Evolutionary conservation across 2,888 invertebrate species (phyloP).

Genomic region (Drosophila meridionalis): DNA sequence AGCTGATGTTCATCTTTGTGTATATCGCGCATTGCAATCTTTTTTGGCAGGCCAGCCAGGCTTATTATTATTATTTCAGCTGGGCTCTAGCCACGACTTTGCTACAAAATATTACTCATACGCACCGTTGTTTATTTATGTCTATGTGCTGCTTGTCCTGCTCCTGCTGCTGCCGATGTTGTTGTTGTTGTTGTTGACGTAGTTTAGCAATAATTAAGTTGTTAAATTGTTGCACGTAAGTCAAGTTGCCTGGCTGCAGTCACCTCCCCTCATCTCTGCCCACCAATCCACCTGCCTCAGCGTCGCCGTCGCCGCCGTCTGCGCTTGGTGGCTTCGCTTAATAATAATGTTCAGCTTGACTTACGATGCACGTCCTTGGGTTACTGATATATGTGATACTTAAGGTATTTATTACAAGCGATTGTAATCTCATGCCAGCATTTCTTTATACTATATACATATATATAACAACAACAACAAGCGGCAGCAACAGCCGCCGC

Average conservation of each 20-base stretch:
- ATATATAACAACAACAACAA: conserved; percentile 14
- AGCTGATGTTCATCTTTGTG: conserved; percentile 69
- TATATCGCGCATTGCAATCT: conserved; percentile 74
- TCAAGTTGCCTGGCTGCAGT: conserved; percentile 61
- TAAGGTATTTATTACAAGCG: conserved; percentile 84
- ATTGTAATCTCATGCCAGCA: conserved; percentile 80
- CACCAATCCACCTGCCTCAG: conserved; percentile 18
- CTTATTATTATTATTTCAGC: conserved; percentile 60
- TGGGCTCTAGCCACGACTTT: conserved; percentile 55
- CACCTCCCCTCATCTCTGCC: conserved; percentile 5
- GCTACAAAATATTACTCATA: conserved; percentile 71
- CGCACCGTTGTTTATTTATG: conserved; percentile 77
- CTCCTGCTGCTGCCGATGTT: conserved; percentile 1
- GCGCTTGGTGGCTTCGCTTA: conserved; percentile 64
- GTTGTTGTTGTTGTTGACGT: conserved; percentile 63
- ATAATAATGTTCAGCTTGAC: conserved; percentile 79
- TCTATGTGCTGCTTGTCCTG: conserved; percentile 36
- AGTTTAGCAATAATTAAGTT: conserved; percentile 84
- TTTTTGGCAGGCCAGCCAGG: conserved; percentile 60
- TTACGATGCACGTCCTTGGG: conserved; percentile 81
- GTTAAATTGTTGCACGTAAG: conserved; percentile 83
- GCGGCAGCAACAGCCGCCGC: conserved; percentile 17
- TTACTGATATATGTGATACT: conserved; percentile 83
- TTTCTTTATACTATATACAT: conserved; percentile 60
- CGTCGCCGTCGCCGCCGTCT: conserved; percentile 22